phyloP scores from a whole-genome alignment of 1,140 invertebrate species.

The Scylla paramamosain region DNA sequence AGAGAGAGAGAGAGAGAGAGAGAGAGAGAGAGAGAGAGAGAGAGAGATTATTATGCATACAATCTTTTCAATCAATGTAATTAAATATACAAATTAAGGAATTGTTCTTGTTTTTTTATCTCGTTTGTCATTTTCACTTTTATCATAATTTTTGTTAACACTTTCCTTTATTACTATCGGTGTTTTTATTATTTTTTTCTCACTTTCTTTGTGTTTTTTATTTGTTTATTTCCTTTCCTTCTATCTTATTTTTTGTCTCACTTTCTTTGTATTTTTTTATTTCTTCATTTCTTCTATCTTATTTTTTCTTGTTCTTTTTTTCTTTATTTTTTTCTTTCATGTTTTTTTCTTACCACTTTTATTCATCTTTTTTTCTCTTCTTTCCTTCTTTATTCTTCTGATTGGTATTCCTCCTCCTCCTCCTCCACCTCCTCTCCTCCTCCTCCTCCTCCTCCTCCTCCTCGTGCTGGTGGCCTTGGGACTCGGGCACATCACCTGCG shows the following conservation, averaged over 20 bases:
- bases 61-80: too few relatives aligned
- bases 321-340: background rate
- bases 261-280: background rate
- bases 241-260: background rate
- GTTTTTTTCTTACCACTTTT: background rate
- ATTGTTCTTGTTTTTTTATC: too few relatives aligned
- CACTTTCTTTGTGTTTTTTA: background rate
- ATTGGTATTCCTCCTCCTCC: background rate
- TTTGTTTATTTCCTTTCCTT: background rate
- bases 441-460: background rate
- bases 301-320: background rate
- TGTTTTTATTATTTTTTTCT: background rate
- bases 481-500: too few relatives aligned
- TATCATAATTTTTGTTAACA: background rate
- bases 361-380: too few relatives aligned
- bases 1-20: too few relatives aligned
- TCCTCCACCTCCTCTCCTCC: conserved; percentile 7
- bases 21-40: too few relatives aligned
- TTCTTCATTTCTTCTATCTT: background rate
- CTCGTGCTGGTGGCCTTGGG: background rate
- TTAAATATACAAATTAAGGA: too few relatives aligned
- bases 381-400: background rate
- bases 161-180: background rate
- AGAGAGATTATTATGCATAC: too few relatives aligned
- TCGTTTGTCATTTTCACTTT: background rate